Base-by-base conservation (phyloP, 2,113 vertebrate species). In the Eolophus roseicapilla region DNA sequence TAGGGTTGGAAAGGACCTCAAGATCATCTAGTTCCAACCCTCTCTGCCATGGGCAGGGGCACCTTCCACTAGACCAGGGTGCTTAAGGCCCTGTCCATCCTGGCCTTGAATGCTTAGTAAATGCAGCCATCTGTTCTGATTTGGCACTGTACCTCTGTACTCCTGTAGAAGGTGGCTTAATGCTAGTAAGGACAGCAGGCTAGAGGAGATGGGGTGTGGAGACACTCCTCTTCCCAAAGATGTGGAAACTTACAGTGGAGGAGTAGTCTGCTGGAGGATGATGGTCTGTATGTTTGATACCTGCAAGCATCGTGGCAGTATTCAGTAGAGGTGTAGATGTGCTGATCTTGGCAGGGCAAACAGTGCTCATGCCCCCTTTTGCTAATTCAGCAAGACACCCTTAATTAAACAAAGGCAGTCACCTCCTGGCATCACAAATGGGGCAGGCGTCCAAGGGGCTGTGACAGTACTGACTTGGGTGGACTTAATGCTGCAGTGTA, bases 241-340 rank as follows among this genome's bases (percentile, higher is more conserved):
- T 0, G 0, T 9, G 25, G 21, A 21, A 62, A 29, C 13, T 39
- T 25, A 19, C 0, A 4, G 49, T 28, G 7, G 13, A 53, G 41
- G 29, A 67, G 65, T 3, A 10, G 27, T 50, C 46, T 33, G 19
- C 41, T 28, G 17, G 43, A 10, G 52, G 9, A 9, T 41, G 17
- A 8, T 41, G 27, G 19, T 47, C 31, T 55, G 25, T 29, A 5
- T 2, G 1, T 33, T 70, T 75, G 68, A 8, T 59, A 33, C 25
- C 57, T 53, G 63, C 15, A 43, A 41, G 13, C 15, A 25, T 25
- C 2, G 3, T 31, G 57, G 23, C 8, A 7, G 9, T 2, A 2
- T 46, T 46, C 73, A 21, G 23, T 35, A 39, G n/a, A 41, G 35
- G 6, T 69, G 41, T 6, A 31, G 64, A 24, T 13, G 21, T 39